A percentile compares a stretch with the other conserved stretches of the same genome.
These are phyloP conservation scores for Harpagifer antarcticus DNA, from an alignment of 2,797 vertebrate species.

Conservation along the genomic window DNA sequence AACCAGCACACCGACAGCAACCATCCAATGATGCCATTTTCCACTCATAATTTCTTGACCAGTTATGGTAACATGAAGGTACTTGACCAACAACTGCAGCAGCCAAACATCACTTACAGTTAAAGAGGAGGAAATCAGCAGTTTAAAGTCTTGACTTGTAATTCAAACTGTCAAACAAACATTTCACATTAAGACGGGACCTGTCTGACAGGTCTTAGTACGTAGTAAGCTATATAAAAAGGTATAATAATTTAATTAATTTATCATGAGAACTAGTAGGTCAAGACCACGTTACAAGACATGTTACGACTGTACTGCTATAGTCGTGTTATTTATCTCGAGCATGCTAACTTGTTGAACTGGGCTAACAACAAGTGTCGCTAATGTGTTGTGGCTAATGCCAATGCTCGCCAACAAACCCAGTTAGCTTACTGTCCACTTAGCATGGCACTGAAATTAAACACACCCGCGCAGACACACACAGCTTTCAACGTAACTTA, in stretches of 20 bases:
- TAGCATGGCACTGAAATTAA: slow-evolving; percentile 55
- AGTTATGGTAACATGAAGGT: slow-evolving; percentile 11
- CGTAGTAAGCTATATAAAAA: not conserved
- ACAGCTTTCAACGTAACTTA: slow-evolving; percentile 74
- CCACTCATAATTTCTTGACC: slow-evolving; percentile 7
- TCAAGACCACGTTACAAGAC: not conserved
- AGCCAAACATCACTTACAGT: not conserved
- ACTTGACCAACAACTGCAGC: not conserved
- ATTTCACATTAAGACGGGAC: not conserved
- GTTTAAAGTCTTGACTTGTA: not conserved
- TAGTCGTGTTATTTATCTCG: not conserved
- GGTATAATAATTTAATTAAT: no score
- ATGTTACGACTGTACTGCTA: not conserved
- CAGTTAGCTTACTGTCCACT: slow-evolving; percentile 53
- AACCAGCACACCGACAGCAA: not conserved
- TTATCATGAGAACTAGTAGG: not conserved
- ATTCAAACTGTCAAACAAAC: not conserved
- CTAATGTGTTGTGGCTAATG: slow-evolving; percentile 19
- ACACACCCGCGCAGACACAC: not conserved
- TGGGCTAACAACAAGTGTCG: slow-evolving; percentile 22
- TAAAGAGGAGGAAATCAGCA: not conserved
- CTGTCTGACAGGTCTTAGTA: not conserved
- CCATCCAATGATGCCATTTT: slow-evolving; percentile 1
- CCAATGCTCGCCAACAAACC: slow-evolving; percentile 9
- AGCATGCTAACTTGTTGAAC: slow-evolving; percentile 14